These are phyloP conservation scores for Timema cristinae DNA, from an alignment of 2,888 invertebrate species.

Conservation along the genomic window DNA sequence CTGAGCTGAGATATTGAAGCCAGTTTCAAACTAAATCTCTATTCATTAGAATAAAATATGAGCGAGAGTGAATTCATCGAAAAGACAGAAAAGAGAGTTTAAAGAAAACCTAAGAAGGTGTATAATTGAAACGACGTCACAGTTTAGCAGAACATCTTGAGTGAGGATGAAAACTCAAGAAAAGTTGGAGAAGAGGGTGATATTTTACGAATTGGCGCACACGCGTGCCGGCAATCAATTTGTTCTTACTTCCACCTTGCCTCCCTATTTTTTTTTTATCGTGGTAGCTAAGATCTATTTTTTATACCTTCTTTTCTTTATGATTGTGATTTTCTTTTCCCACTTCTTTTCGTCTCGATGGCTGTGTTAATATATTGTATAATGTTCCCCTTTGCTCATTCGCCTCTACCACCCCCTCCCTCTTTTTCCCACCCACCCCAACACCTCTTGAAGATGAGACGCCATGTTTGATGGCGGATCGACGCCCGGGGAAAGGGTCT, in stretches of 20 bases:
- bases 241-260: too few relatives aligned
- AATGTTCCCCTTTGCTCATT: neutral
- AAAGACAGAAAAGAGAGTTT: neutral
- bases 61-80: neutral
- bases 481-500: neutral
- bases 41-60: too few relatives aligned
- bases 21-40: too few relatives aligned
- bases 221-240: neutral
- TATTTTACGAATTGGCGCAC: neutral
- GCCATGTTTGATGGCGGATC: neutral
- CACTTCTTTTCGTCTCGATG: neutral
- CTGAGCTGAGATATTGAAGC: too few relatives aligned
- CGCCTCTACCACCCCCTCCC: neutral
- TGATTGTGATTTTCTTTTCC: constrained; percentile 14
- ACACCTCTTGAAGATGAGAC: neutral
- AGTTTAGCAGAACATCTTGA: too few relatives aligned
- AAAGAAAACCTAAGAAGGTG: neutral
- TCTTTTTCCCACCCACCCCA: neutral
- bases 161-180: neutral
- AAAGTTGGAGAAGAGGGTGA: neutral
- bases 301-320: neutral
- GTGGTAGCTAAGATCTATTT: too few relatives aligned
- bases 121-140: constrained; percentile 3
- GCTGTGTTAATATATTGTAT: constrained; percentile 14
- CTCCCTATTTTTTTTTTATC: too few relatives aligned